Evolutionary conservation across 2,113 vertebrate genomes (phyloP).

Genomic region (Lasiurus borealis): DNA sequence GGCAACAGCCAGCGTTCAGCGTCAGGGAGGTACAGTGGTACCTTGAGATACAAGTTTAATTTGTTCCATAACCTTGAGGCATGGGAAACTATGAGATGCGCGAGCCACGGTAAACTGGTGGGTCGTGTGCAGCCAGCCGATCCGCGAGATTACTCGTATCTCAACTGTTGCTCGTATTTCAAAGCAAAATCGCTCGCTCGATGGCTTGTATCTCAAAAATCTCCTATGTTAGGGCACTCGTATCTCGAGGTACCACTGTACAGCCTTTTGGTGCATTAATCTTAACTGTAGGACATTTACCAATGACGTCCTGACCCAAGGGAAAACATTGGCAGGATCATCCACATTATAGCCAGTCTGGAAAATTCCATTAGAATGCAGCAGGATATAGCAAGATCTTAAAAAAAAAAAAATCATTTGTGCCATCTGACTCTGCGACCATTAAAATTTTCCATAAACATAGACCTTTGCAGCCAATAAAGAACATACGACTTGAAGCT

Average conservation of each 20-base stretch:
- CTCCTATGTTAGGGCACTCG: too few species aligned
- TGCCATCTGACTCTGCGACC: constrained; percentile 76
- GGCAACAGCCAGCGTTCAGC: constrained; percentile 47
- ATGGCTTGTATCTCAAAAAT: too few species aligned
- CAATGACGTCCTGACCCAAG: constrained; percentile 65
- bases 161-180: too few species aligned
- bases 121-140: too few species aligned
- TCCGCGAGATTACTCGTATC: too few species aligned
- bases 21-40: constrained; percentile 58
- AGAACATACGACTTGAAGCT: constrained; percentile 40
- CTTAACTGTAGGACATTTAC: constrained; percentile 76
- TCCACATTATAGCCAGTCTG: constrained; percentile 73
- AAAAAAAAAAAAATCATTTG: constrained; percentile 74
- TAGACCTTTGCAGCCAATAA: constrained; percentile 75
- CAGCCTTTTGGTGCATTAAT: constrained; percentile 70
- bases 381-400: constrained; percentile 69
- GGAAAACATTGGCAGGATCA: constrained; percentile 67
- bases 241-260: too few species aligned
- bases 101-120: too few species aligned
- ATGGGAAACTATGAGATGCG: too few species aligned
- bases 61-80: too few species aligned
- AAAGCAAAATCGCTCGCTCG: too few species aligned
- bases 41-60: too few species aligned
- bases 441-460: constrained; percentile 80
- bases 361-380: constrained; percentile 81